Evolutionary conservation across 2,113 vertebrate genomes (phyloP), one percentile per base, ranked within the genome.

Genomic region (Gymnorhina tibicen): DNA sequence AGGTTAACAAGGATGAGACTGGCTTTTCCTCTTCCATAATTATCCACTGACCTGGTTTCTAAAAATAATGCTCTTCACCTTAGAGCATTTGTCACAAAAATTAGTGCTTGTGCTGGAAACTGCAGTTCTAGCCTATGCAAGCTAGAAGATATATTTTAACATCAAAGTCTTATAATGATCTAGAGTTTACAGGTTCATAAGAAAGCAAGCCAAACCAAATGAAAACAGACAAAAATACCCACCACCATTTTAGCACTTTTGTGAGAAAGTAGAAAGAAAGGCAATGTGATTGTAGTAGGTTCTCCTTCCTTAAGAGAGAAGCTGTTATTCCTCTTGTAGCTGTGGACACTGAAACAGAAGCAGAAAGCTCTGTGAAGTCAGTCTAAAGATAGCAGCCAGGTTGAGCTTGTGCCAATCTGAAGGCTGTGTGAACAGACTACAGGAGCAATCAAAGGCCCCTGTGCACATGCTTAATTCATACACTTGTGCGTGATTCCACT

Each of bases 31-130:
- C 32, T n/a, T 26, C n/a, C 37, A 28, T 83, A 73, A 83, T 91
- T 92, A 80, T 87, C 26, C 47, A 63, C 28, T 96, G 97, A 97
- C 86, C 77, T 95, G 85, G 89, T 96, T 93, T 91, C 69, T 91
- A 89, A 95, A 91, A 85, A 73, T 91, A 96, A 87, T 95, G 2
- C 23, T 88, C 74, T 93, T 95, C 41, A 94, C 78, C 93, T 91
- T 69, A 75, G 63, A 97, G 87, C 20, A 95, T 95, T 97, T 93
- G n/a, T 95, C 78, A 97, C 74, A 91, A 87, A 95, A 96, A 90
- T 60, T 85, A n/a, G 32, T 81, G 49, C 80, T 85, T 60, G 35
- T 87, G 53, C 52, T 94, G 72, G 75, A 69, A 80, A 66, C 33
- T 79, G 22, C 56, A 86, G 66, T 59, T 96, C 27, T 81, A 66